Evolutionary conservation across 2,797 vertebrate species (phyloP).

Genomic region (Otolemur crassicaudatus): DNA sequence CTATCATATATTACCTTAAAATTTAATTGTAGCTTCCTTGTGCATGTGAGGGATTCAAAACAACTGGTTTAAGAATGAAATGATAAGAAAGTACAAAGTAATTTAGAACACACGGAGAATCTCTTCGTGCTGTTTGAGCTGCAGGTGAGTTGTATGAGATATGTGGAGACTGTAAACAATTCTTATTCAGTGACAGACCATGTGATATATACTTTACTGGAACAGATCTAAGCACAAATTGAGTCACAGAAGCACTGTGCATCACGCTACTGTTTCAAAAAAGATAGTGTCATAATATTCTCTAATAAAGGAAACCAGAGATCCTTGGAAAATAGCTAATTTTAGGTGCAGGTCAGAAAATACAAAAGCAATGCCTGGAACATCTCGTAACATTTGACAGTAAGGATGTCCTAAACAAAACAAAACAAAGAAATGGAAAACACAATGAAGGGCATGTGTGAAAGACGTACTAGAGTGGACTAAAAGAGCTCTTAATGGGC

Average conservation of each 20-base stretch:
- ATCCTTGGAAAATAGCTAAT: neutral
- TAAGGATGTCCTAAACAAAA: neutral
- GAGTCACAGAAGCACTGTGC: neutral
- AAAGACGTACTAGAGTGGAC: neutral
- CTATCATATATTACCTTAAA: conserved; percentile 60
- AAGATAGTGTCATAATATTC: neutral
- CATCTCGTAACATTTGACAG: neutral
- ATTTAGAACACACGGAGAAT: neutral
- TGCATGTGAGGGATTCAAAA: conserved; percentile 43
- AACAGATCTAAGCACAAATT: neutral
- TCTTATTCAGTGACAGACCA: neutral
- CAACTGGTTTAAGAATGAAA: conserved; percentile 16
- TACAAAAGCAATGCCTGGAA: neutral
- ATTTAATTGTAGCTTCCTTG: conserved; percentile 11
- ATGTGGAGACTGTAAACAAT: neutral
- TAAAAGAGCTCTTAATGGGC: neutral
- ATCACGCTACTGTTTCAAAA: neutral
- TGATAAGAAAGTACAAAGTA: neutral
- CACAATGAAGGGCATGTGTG: neutral
- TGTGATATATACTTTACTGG: neutral
- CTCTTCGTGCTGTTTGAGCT: neutral
- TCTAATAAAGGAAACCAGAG: neutral
- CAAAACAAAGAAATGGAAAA: neutral
- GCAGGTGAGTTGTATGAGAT: neutral
- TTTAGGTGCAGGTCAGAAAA: neutral